These are phyloP conservation scores for Morinoia aosen DNA, from an alignment of 2,888 invertebrate species.

Conservation along the genomic window DNA sequence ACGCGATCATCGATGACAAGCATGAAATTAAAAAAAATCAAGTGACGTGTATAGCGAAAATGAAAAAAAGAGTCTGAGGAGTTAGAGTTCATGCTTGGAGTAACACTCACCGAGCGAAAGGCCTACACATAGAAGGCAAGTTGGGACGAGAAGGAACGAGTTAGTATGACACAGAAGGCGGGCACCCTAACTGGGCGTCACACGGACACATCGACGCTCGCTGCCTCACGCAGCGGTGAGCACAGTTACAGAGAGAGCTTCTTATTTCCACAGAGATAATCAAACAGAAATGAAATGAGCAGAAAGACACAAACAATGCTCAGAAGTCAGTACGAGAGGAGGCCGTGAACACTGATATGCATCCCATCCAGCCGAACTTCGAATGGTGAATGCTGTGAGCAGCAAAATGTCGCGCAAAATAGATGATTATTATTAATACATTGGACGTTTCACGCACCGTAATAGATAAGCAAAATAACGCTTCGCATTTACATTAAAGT, in stretches of 20 bases:
- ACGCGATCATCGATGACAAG: background rate
- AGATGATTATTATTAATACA: no score
- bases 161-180: conserved; percentile 65
- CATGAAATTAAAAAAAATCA: background rate
- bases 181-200: background rate
- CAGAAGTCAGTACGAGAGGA: background rate
- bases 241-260: conserved; percentile 44
- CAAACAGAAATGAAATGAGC: background rate
- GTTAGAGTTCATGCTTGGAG: conserved; percentile 6
- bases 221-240: background rate
- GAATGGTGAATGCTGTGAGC: background rate
- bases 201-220: background rate
- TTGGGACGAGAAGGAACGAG: conserved; percentile 58
- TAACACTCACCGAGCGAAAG: conserved; percentile 68
- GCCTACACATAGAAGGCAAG: conserved; percentile 61
- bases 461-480: background rate
- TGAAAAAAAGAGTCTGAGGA: background rate
- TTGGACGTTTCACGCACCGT: no score
- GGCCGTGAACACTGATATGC: background rate
- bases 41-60: background rate
- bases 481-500: background rate
- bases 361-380: background rate
- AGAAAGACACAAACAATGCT: background rate
- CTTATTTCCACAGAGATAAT: conserved; percentile 61
- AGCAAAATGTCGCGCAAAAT: background rate